Conservation (phyloP, 1,140 invertebrate genomes). For the Pseudoatta argentina region DNA sequence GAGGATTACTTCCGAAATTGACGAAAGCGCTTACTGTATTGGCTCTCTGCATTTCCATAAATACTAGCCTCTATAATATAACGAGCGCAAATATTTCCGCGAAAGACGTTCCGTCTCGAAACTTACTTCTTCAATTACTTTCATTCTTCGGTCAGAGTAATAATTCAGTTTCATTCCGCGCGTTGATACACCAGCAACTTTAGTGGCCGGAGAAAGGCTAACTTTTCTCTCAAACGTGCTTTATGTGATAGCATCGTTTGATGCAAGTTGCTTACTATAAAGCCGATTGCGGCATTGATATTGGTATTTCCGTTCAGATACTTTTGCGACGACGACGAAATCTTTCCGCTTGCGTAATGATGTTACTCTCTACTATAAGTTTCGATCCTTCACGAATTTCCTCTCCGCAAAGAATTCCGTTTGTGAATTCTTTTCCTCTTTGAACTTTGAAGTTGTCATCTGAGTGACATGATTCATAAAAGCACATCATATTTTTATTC, state of each 20-base stretch:
- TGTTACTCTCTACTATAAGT: constrained; percentile 28
- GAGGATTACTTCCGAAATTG: not conserved
- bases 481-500: constrained; percentile 10
- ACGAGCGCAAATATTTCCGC: constrained; percentile 20
- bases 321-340: constrained; percentile 44
- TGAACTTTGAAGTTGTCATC: constrained; percentile 8
- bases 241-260: constrained; percentile 36
- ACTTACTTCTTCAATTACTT: constrained; percentile 45
- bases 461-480: not conserved
- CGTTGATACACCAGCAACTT: constrained; percentile 29
- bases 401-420: not conserved
- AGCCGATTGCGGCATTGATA: constrained; percentile 51
- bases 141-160: constrained; percentile 39
- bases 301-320: constrained; percentile 39
- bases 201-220: not conserved
- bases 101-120: not conserved
- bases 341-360: constrained; percentile 52
- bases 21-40: not conserved
- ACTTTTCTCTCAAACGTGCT: constrained; percentile 34
- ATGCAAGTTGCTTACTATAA: constrained; percentile 39
- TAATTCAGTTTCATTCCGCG: constrained; percentile 34
- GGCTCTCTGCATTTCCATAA: not conserved
- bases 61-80: not conserved
- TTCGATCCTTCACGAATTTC: not conserved
- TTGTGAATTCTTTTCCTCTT: not conserved